Conservation (phyloP, 1,140 invertebrate species). For the Nephila pilipes region DNA sequence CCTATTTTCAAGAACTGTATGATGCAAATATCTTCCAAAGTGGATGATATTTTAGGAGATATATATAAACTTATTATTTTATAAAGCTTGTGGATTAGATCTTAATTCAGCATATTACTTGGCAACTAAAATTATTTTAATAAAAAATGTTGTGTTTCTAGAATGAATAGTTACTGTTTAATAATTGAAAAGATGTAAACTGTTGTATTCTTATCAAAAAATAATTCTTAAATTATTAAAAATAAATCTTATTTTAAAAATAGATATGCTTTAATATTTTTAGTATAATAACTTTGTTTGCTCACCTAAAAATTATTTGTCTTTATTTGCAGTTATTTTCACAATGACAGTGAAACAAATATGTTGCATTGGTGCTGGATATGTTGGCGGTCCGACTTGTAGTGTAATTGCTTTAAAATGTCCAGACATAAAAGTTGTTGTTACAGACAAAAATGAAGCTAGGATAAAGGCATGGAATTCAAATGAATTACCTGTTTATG, state of each 20-base stretch:
- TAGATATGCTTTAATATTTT: neutral
- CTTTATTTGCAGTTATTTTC: neutral
- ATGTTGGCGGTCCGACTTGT: slow-evolving; percentile 99
- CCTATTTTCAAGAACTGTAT: too few relatives aligned
- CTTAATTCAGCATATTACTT: too few relatives aligned
- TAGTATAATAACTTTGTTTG: neutral
- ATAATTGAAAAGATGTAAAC: neutral
- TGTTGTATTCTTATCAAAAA: neutral
- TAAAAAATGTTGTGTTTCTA: too few relatives aligned
- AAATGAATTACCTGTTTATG: slow-evolving; percentile 97
- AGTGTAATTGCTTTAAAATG: slow-evolving; percentile 98
- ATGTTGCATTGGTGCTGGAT: slow-evolving; percentile 98
- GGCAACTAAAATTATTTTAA: too few relatives aligned
- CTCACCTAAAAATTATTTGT: neutral
- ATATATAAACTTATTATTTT: too few relatives aligned
- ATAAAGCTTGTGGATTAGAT: too few relatives aligned
- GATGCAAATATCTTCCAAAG: too few relatives aligned
- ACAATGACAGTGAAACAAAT: slow-evolving; percentile 82
- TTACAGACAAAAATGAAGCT: slow-evolving; percentile 95
- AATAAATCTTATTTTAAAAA: neutral
- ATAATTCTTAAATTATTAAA: neutral
- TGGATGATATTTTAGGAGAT: too few relatives aligned
- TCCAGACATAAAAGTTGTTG: slow-evolving; percentile 95
- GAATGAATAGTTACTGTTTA: neutral
- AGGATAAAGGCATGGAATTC: slow-evolving; percentile 99